Conservation (phyloP, 2,113 vertebrate genomes). For the Rhea americana region DNA sequence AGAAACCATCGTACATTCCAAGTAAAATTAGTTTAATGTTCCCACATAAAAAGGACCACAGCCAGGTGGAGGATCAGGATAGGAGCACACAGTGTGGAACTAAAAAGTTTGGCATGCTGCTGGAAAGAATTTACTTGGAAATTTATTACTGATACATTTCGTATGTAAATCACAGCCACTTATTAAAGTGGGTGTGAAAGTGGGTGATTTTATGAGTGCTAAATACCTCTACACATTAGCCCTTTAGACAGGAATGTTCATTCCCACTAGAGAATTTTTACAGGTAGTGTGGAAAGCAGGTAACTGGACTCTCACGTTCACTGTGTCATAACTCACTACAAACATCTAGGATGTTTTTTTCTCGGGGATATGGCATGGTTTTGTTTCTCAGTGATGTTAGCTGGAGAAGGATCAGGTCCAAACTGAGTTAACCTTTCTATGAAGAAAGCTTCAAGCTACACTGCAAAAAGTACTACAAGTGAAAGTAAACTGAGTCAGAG, state of each 20-base stretch:
- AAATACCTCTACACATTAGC: conserved; percentile 45
- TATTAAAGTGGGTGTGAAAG: conserved; percentile 72
- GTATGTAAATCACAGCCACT: conserved; percentile 79
- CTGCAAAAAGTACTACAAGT: not conserved
- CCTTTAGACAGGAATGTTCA: conserved; percentile 45
- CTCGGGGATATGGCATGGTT: not conserved
- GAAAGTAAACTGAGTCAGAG: not conserved
- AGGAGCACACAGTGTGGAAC: conserved; percentile 86
- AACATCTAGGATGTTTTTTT: not conserved
- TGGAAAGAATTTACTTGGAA: conserved; percentile 78
- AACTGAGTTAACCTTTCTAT: not conserved
- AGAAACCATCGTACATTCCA: conserved; percentile 96
- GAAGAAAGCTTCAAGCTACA: not conserved
- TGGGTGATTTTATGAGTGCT: conserved; percentile 54
- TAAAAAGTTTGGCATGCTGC: conserved; percentile 90
- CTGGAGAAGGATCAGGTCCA: not conserved
- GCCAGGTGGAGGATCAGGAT: conserved; percentile 89
- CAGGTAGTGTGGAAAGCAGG: not conserved
- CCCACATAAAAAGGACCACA: conserved; percentile 85
- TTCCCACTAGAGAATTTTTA: conserved; percentile 20
- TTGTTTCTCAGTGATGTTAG: not conserved
- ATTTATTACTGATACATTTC: conserved; percentile 80
- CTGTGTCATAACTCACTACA: not conserved
- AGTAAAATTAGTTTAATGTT: conserved; percentile 93
- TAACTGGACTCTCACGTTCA: not conserved